Percentiles rank a stretch among this genome's conserved stretches.
These are phyloP conservation scores for Pseudotriccus pelzelni DNA, from an alignment of 2,797 vertebrate genomes.

Conservation along the genomic window DNA sequence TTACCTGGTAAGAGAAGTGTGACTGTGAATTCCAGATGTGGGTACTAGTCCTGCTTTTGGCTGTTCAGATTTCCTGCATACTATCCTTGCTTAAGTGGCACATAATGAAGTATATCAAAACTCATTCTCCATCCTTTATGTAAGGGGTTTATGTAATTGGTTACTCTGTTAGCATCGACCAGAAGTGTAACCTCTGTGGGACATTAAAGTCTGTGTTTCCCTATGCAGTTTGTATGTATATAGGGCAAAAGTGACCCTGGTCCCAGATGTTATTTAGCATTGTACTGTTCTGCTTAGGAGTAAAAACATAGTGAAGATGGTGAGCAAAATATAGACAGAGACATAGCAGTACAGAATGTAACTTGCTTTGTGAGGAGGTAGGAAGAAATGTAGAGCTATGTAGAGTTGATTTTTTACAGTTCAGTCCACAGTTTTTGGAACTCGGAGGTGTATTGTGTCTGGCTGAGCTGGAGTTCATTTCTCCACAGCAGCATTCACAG, in stretches of 20 bases:
- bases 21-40: background rate
- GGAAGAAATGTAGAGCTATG: background rate
- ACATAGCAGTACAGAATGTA: background rate
- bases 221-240: background rate
- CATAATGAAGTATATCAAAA: background rate
- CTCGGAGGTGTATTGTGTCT: background rate
- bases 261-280: background rate
- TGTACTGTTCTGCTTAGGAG: background rate
- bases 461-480: background rate
- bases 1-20: background rate
- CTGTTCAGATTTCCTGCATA: background rate
- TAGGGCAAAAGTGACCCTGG: background rate
- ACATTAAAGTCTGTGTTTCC: background rate
- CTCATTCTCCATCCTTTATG: background rate
- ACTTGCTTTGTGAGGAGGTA: background rate
- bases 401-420: background rate
- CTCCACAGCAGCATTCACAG: background rate
- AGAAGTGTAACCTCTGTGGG: background rate
- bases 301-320: background rate
- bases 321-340: background rate
- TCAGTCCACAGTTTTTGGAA: background rate
- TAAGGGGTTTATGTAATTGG: too few species aligned
- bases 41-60: background rate
- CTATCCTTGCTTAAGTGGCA: background rate
- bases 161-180: accelerated